phyloP scores from a whole-genome alignment of 2,888 invertebrate genomes.

The Tinea semifulvella region DNA sequence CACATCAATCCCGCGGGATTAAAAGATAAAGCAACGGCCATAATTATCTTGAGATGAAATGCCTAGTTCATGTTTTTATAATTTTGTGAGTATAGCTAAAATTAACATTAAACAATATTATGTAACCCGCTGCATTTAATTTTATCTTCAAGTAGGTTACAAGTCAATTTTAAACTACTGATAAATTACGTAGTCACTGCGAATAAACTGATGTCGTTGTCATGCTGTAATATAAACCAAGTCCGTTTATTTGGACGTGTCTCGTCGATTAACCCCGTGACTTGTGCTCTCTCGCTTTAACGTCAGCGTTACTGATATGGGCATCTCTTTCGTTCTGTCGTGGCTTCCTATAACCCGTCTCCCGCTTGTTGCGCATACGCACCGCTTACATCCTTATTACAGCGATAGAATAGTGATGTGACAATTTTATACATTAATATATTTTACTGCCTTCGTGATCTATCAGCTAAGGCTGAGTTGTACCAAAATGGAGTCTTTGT shows the following conservation, averaged over 20 bases:
- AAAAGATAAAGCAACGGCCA: too few species aligned
- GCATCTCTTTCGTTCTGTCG: constrained; percentile 24
- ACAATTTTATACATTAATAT: too few species aligned
- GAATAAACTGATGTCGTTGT: constrained; percentile 11
- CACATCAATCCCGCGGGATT: too few species aligned
- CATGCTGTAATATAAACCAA: constrained; percentile 12
- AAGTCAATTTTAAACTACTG: constrained; percentile 4
- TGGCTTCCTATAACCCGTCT: constrained; percentile 25
- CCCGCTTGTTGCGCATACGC: constrained; percentile 24
- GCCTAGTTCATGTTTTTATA: too few species aligned
- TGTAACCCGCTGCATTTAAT: background rate
- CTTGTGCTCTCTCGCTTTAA: constrained; percentile 15
- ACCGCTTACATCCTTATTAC: constrained; percentile 29
- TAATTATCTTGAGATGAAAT: too few species aligned
- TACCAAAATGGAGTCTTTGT: too few species aligned
- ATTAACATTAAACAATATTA: too few species aligned
- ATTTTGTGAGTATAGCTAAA: too few species aligned
- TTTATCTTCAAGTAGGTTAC: constrained; percentile 8
- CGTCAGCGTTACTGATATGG: constrained; percentile 8
- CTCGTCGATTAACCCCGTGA: constrained; percentile 26
- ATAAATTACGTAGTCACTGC: constrained; percentile 8
- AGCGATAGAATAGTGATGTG: constrained; percentile 27
- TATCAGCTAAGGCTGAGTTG: too few species aligned
- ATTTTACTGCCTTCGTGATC: too few species aligned
- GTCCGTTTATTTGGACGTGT: constrained; percentile 18